Conservation (phyloP, 2,797 vertebrate genomes). For the Aselliscus stoliczkanus region DNA sequence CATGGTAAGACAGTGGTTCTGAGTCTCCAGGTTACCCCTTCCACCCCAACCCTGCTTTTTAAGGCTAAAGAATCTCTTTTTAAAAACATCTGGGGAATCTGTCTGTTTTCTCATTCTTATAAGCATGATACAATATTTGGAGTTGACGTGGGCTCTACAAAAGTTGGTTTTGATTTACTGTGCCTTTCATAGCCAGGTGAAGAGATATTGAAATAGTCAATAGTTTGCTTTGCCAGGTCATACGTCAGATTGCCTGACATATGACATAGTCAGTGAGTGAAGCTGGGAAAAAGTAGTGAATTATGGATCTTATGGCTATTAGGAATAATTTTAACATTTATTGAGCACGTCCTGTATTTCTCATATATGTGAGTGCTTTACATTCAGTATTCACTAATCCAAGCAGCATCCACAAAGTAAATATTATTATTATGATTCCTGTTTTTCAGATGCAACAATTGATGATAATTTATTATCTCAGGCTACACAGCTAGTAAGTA, state of each 20-base stretch:
- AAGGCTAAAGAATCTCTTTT: neutral
- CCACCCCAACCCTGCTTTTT: neutral
- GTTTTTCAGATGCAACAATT: neutral
- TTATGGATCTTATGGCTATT: neutral
- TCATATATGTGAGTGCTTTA: neutral
- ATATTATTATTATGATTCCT: neutral
- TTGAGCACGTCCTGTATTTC: neutral
- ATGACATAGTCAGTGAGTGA: neutral
- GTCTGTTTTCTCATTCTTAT: neutral
- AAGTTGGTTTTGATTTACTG: neutral
- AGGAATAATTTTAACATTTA: neutral
- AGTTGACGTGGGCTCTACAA: neutral
- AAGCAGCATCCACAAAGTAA: neutral
- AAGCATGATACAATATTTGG: neutral
- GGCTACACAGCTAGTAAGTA: neutral
- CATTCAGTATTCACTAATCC: neutral
- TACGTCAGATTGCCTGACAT: neutral
- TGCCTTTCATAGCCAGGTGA: neutral
- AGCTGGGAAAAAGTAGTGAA: neutral
- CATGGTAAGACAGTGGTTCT: neutral
- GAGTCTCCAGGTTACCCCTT: neutral
- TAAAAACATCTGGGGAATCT: neutral
- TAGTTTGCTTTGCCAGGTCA: neutral
- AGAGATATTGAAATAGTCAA: neutral
- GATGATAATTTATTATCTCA: neutral